Evolutionary conservation across 2,113 vertebrate genomes (phyloP), one percentile per base, ranked within the genome.

Genomic region (Lampris megalopsis): DNA sequence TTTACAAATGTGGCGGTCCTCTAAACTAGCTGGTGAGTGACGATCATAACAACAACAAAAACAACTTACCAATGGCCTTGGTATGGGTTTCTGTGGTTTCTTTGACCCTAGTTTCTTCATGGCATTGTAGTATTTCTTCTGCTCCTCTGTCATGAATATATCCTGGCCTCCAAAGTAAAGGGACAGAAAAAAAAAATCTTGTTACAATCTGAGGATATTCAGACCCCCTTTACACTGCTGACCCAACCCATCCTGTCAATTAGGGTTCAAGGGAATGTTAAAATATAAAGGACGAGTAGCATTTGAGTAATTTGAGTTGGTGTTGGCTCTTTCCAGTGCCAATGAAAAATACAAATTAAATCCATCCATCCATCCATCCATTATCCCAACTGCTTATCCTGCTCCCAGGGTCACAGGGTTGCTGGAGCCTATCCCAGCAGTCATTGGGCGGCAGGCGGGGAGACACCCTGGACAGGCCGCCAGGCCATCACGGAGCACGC

Each of bases 141-240:
- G 98, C 50, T 99, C 98, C 76, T 99, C 98, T 0, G 98, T 99
- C 98, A 99, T 99, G 93, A 99, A 99, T 87, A 99, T 99, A 73
- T 99, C 98, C 86, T 99, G 98, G 94, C 98, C 98, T 96, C 98
- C 98, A 95, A 99, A 99, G 97, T 99, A 95, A 93, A 95, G 92
- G 81, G 56, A 89, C 70, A 92, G 87, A 90, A 87, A 73, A 88
- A 90, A 87, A 73, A 50, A 82, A 9, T 85, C 73, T 94, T 91
- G 93, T 99, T 96, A 99, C 90, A 97, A 97, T 85, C 86, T 82
- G 53, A 48, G 35, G 67, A 3, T 38, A 63, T 63, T 38, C 37
- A 37, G 10, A 45, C 3, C 9, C 62, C 1, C 35, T 47, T 45
- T 50, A 9, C 6, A 43, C 0, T 62, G 35, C 2, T 5, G 50